A percentile compares a stretch with the other conserved stretches of the same genome.
Conservation (phyloP, 2,113 vertebrate genomes). For the Microcebus lehilahytsara region DNA sequence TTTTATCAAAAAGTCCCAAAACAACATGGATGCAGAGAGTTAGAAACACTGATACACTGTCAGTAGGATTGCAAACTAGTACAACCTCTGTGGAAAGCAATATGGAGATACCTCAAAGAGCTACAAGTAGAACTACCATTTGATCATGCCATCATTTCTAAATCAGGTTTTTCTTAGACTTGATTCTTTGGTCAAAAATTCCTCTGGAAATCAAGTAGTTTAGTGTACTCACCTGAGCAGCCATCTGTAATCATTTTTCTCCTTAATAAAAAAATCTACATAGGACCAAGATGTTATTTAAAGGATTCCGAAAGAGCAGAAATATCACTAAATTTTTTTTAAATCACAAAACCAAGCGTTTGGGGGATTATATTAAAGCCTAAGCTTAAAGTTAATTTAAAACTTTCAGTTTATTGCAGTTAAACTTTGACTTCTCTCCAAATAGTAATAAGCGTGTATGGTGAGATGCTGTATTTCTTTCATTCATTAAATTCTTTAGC, state of each 20-base stretch:
- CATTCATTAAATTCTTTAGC: neutral
- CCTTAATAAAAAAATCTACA: neutral
- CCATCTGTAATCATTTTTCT: neutral
- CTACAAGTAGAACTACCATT: no score
- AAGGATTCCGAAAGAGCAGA: neutral
- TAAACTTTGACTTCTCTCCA: neutral
- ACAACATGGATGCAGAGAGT: no score
- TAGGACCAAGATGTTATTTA: neutral
- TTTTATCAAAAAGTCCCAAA: no score
- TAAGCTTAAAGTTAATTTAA: neutral
- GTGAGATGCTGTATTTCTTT: neutral
- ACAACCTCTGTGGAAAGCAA: no score
- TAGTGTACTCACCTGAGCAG: neutral
- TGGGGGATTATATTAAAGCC: neutral
- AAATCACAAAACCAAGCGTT: neutral
- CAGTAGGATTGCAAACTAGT: no score
- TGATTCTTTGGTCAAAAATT: neutral
- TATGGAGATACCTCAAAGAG: no score
- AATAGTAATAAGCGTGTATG: accelerated
- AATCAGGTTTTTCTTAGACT: neutral
- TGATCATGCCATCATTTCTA: neutral
- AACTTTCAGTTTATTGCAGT: neutral
- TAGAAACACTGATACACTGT: no score
- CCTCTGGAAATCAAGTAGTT: neutral
- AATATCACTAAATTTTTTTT: neutral